Conservation (phyloP, 2,113 vertebrate species). For the Mormyrus lacerda region DNA sequence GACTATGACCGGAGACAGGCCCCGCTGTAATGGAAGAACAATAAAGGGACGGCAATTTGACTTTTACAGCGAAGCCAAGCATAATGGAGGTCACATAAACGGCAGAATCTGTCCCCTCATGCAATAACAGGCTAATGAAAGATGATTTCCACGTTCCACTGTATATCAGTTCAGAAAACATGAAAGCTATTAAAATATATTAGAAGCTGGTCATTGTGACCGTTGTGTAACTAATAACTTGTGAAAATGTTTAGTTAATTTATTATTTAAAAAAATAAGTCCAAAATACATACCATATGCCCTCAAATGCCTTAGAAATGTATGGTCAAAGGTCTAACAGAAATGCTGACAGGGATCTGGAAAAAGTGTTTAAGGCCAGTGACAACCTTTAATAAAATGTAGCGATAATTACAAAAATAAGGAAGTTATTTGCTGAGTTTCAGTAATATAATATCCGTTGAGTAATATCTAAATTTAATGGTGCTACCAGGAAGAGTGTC, state of each 20-base stretch:
- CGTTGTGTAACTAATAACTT: neutral
- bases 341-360: neutral
- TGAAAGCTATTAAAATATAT: neutral
- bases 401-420: neutral
- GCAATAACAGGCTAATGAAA: neutral
- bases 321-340: neutral
- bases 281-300: neutral
- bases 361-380: neutral
- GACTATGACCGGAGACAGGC: neutral
- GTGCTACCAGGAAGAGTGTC: neutral
- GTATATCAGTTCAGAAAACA: neutral
- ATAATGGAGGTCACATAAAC: neutral
- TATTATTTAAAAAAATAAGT: neutral
- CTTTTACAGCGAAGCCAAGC: neutral
- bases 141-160: neutral
- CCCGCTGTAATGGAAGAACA: neutral
- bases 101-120: neutral
- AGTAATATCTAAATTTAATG: neutral
- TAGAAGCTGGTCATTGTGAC: neutral
- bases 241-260: neutral
- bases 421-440: neutral
- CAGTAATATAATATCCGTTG: neutral
- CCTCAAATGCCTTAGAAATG: neutral
- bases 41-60: neutral
- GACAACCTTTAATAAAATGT: neutral